Evolutionary conservation across 1,140 invertebrate genomes (phyloP).

Genomic region (Leptopilina boulardi): DNA sequence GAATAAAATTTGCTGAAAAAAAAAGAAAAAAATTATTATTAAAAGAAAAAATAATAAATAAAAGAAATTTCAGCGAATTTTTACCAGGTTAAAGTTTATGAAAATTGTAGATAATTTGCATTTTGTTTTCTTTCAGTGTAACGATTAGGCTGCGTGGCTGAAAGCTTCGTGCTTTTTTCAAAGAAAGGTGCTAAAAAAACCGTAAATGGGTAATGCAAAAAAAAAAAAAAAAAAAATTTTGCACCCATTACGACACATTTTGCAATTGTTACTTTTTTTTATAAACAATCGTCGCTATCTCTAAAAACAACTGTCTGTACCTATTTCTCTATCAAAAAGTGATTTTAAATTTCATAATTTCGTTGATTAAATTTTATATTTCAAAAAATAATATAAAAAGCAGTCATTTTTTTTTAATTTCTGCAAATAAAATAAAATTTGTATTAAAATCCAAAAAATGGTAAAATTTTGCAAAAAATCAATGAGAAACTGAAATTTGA

Average conservation of each 20-base stretch:
- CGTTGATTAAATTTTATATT: not conserved
- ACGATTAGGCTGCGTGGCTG: constrained; percentile 22
- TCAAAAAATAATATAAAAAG: too few relatives aligned
- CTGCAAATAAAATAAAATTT: too few relatives aligned
- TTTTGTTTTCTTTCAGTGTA: constrained; percentile 20
- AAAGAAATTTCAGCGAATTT: not conserved
- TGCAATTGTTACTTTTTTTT: constrained; percentile 19
- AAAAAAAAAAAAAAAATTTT: not conserved
- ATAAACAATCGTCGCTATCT: not conserved
- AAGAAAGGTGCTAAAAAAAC: constrained; percentile 27
- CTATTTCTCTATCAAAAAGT: not conserved
- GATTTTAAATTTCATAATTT: not conserved
- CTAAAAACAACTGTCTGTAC: not conserved
- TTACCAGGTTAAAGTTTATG: not conserved
- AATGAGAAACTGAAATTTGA: too few relatives aligned
- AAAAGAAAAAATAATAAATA: not conserved
- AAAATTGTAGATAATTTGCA: not conserved
- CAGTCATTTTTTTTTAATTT: too few relatives aligned
- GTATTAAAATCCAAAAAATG: too few relatives aligned
- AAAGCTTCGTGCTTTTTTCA: constrained; percentile 29
- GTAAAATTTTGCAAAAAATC: too few relatives aligned
- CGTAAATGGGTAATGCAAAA: constrained; percentile 4
- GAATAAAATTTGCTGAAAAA: not conserved
- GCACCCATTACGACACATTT: not conserved
- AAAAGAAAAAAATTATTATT: not conserved